Evolutionary conservation across 2,888 invertebrate species (phyloP), one percentile per base, ranked within the genome.

Genomic region (Nomada goodeniana): DNA sequence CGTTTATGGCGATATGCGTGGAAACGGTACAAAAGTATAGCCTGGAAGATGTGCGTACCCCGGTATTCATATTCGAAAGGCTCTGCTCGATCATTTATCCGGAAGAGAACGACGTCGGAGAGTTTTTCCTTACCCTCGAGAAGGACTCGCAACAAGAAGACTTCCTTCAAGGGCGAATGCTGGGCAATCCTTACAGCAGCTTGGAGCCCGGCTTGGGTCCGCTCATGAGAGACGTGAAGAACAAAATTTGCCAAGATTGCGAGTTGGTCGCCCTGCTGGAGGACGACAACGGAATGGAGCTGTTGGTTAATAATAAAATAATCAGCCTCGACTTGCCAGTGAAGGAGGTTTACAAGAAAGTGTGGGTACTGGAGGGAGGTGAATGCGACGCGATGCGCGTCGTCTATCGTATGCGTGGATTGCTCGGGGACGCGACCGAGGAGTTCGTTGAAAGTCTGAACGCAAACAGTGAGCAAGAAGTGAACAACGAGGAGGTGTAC

Each of bases 71-170:
- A 84, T 99, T 99, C 93, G 99, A 99, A 94, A 95, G 99, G 57
- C 96, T 99, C 2, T 99, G 99, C 92, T 99, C 98, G 26, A 98
- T 99, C 84, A 99, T 99, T 87, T 98, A 98, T 93, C 99, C 98
- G 0, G 99, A 99, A 92, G 99, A 99, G 94, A 99, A 98, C 91
- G 99, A 99, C 92, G 97, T 98, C 3, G 98, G 98, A 0, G 99
- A 99, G 94, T 99, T 99, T 95, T 98, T 98, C 95, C 95, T 99
- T 81, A 98, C 98, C 0, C 95, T 99, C 7, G 99, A 99, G 92
- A 99, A 99, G 93, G 99, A 99, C 95, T 98, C 99, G 0, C 99
- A 99, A 90, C 99, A 99, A 91, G 99, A 99, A 94, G 99, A 99
- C 95, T 99, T 99, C 94, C 95, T 99, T 89, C 98, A 98, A 95